Conservation (phyloP, 2,888 invertebrate species). For the Volucella inflata region DNA sequence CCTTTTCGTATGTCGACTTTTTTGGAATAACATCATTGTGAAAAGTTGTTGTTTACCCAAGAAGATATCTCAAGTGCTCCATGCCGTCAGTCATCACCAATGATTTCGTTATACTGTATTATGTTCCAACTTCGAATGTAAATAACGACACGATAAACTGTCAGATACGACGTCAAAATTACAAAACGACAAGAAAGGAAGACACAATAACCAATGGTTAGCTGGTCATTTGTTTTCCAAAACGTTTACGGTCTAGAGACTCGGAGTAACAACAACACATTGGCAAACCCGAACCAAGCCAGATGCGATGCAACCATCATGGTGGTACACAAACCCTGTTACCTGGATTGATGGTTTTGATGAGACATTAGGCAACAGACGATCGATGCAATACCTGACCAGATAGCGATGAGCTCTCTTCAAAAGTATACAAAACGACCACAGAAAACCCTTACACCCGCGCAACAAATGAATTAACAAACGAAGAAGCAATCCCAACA, state of each 20-base stretch:
- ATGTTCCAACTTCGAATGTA: conserved; percentile 52
- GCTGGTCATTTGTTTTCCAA: conserved; percentile 39
- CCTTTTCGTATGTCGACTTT: conserved; percentile 2
- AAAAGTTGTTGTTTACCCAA: conserved; percentile 65
- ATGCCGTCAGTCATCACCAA: conserved; percentile 61
- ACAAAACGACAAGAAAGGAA: conserved; percentile 28
- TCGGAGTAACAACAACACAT: conserved; percentile 26
- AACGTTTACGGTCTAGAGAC: not conserved
- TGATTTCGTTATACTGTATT: conserved; percentile 58
- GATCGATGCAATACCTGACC: conserved; percentile 27
- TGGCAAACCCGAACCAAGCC: conserved; percentile 15
- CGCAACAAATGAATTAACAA: conserved; percentile 35
- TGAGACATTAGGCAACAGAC: conserved; percentile 51
- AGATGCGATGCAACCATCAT: conserved; percentile 42
- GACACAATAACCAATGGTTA: conserved; percentile 39
- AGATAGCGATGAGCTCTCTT: conserved; percentile 57
- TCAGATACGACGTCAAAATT: conserved; percentile 73
- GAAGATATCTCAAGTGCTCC: conserved; percentile 66
- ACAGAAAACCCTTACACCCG: conserved; percentile 30
- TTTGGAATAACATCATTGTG: conserved; percentile 47
- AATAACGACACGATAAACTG: conserved; percentile 60
- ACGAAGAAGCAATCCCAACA: conserved; percentile 67
- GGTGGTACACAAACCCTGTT: conserved; percentile 41
- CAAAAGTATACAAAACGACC: conserved; percentile 23
- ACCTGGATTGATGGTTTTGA: conserved; percentile 19